Evolutionary conservation across 2,797 vertebrate genomes (phyloP).

Genomic region (Naso thynnoides): DNA sequence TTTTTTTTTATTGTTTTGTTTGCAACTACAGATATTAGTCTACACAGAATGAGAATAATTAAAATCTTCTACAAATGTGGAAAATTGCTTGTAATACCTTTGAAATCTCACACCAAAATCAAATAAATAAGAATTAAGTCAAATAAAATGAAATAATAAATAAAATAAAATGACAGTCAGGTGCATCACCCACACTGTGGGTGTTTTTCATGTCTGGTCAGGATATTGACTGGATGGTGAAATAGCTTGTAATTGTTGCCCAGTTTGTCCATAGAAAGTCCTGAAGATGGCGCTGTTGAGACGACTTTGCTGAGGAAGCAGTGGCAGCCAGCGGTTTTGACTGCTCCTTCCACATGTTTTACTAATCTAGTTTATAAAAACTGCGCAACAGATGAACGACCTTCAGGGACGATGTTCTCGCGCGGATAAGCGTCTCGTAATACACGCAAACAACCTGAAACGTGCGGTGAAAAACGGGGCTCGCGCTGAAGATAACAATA

Average conservation of each 20-base stretch:
- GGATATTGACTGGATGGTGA: constrained; percentile 64
- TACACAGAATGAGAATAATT: background rate
- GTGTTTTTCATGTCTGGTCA: constrained; percentile 20
- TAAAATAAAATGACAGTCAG: background rate
- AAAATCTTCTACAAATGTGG: background rate
- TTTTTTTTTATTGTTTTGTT: background rate
- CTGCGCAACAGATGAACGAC: rapidly evolving
- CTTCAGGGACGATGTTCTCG: rapidly evolving
- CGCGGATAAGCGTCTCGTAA: rapidly evolving
- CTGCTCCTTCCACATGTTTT: constrained; percentile 60
- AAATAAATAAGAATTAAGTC: background rate
- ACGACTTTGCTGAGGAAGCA: background rate
- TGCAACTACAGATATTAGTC: background rate
- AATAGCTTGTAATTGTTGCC: constrained; percentile 56
- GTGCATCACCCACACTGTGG: background rate
- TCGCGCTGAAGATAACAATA: constrained; percentile 13
- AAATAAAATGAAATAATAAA: background rate
- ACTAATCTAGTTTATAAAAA: background rate
- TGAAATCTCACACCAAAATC: too few relatives aligned
- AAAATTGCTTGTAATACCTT: background rate
- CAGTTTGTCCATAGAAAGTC: background rate
- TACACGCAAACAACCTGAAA: rapidly evolving
- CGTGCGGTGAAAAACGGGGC: rapidly evolving
- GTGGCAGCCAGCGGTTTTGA: constrained; percentile 62
- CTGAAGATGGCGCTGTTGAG: constrained; percentile 70